Conservation (phyloP, 1,140 invertebrate genomes). For the Acyrthosiphon pisum region DNA sequence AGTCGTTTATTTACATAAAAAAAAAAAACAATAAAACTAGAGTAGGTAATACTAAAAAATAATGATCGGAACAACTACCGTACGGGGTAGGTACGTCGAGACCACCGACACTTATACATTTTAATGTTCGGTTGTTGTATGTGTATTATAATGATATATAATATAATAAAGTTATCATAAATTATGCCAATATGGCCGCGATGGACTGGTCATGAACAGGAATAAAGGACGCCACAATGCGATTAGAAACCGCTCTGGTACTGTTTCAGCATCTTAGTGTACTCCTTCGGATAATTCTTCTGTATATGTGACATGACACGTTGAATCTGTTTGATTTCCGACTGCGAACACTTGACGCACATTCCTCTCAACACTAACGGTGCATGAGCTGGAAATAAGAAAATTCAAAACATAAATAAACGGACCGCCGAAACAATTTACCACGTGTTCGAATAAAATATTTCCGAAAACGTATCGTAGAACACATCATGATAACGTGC, state of each 20-base stretch:
- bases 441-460: neutral
- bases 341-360: conserved; percentile 72
- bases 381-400: conserved; percentile 70
- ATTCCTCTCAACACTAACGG: conserved; percentile 73
- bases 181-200: neutral
- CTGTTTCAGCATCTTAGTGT: conserved; percentile 70
- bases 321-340: conserved; percentile 74
- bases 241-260: conserved; percentile 58
- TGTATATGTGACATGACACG: conserved; percentile 74
- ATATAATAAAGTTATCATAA: neutral
- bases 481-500: no score
- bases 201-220: neutral
- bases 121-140: conserved; percentile 2
- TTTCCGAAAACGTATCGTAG: neutral
- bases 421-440: neutral
- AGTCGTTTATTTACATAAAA: conserved; percentile 37
- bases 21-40: neutral
- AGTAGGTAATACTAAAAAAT: neutral
- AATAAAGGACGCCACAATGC: neutral
- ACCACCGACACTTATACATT: neutral
- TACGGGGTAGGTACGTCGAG: neutral
- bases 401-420: conserved; percentile 48
- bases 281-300: conserved; percentile 74
- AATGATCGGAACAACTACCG: neutral
- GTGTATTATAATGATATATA: neutral